A percentile compares a stretch with the other conserved stretches of the same genome.
Conservation (phyloP, 2,797 vertebrate species). For the Notamacropus eugenii region DNA sequence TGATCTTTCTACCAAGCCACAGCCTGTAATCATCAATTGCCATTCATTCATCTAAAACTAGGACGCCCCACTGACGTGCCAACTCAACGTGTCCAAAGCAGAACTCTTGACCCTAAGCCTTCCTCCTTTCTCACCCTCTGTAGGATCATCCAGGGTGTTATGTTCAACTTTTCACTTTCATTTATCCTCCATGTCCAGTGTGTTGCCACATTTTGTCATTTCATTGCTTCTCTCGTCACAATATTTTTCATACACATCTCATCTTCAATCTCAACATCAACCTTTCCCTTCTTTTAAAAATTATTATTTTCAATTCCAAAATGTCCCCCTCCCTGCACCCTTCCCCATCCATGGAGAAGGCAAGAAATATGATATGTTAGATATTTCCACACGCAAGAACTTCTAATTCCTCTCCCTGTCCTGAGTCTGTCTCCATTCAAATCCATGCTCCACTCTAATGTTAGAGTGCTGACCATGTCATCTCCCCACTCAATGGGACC, state of each 20-base stretch:
- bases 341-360: not conserved
- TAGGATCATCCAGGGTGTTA: no score
- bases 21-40: no score
- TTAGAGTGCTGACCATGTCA: not conserved
- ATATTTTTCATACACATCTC: not conserved
- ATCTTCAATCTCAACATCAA: not conserved
- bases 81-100: not conserved
- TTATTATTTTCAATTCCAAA: not conserved
- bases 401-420: not conserved
- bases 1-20: not conserved
- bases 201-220: not conserved
- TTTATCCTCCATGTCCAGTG: not conserved
- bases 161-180: not conserved
- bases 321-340: not conserved
- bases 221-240: no score
- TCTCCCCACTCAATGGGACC: not conserved
- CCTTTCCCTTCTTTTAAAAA: not conserved
- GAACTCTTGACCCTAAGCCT: not conserved
- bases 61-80: not conserved
- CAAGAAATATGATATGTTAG: not conserved
- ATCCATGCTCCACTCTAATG: not conserved
- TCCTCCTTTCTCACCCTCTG: no score
- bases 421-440: not conserved
- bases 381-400: not conserved
- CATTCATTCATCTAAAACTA: not conserved